Base-by-base conservation (phyloP, 2,888 invertebrate species). In the Plemyria rubiginata region DNA sequence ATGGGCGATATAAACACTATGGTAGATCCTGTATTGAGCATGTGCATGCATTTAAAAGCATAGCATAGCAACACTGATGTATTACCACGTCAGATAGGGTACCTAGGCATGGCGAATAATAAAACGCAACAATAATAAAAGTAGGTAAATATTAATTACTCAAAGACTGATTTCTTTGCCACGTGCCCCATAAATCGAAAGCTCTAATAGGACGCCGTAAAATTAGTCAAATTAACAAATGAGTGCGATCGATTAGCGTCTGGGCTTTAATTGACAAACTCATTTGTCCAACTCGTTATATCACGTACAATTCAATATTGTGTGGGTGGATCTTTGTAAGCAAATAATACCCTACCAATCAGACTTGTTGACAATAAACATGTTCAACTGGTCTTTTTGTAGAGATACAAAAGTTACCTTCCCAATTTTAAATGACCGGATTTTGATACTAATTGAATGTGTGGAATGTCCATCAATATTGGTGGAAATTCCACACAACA, bases 221-320 rank as follows among this genome's bases (percentile, higher is more conserved):
- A 81, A 80, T 81, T 81, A 78, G 77, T 76, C 62, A 67, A 76
- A 77, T 82, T 83, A 81, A 79, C 82, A 68, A 59, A 60, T 67
- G 60, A 66, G 73, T 77, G 82, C 64, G 74, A 82, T 58, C 73
- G 77, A 75, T 82, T 82, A 79, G 77, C 77, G 70, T 60, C 61
- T 38, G 52, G 53, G 62, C 65, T 66, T 71, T 81, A 82, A 82
- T 81, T 79, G 75, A 70, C 65, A 29, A 48, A 28, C 66, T 68
- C 43, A 59, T 62, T 59, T 63, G 60, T 60, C 41, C 56, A 43
- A 36, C 67, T 67, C 22, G 65, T 70, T 78, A 77, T 78, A 76
- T 73, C 74, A 73, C 73, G 58, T 65, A 76, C 73, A 74, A 77
- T 71, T 78, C 69, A 71, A 70, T 56, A 74, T 60, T 41, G 65